phyloP scores from a whole-genome alignment of 64 coral and sea anemone genomes.

The Porites australiensis region DNA sequence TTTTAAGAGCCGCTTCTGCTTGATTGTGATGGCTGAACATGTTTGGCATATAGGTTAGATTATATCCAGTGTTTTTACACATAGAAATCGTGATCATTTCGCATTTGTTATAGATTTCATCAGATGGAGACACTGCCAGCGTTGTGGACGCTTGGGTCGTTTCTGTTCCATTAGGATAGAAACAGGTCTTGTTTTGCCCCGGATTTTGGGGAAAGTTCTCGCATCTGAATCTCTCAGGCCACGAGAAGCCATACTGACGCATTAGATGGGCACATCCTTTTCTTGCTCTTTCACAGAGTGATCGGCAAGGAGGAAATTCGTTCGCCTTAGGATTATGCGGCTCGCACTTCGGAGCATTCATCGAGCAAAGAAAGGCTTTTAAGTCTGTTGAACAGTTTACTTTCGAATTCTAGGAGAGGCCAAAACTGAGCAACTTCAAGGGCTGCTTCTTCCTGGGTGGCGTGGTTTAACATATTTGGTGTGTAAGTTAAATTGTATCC shows the following conservation, averaged over 20 bases:
- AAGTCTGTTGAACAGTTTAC: constrained; percentile 92
- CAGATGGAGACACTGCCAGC: too few species aligned
- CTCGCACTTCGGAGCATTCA: constrained; percentile 93
- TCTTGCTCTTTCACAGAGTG: constrained; percentile 81
- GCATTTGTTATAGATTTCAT: too few species aligned
- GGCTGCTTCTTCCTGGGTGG: constrained; percentile 92
- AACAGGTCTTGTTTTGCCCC: constrained; percentile 69
- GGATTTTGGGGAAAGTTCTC: constrained; percentile 80
- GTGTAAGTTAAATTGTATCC: constrained; percentile 97
- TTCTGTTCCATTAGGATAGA: constrained; percentile 74
- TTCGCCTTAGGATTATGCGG: constrained; percentile 72
- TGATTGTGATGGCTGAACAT: too few species aligned
- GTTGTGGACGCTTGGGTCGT: constrained; percentile 13
- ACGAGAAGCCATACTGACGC: constrained; percentile 89
- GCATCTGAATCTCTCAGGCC: constrained; percentile 97
- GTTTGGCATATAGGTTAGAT: too few species aligned
- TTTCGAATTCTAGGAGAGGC: constrained; percentile 95
- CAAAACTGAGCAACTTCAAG: constrained; percentile 99
- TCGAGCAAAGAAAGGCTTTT: constrained; percentile 88
- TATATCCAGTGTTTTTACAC: too few species aligned
- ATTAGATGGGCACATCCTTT: constrained; percentile 84
- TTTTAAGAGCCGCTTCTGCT: too few species aligned
- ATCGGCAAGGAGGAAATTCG: constrained; percentile 80
- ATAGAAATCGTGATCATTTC: too few species aligned
- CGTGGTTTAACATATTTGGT: constrained; percentile 97